Evolutionary conservation across 2,888 invertebrate species (phyloP), one percentile per base, ranked within the genome.

Genomic region (Gasteruption jaculator): DNA sequence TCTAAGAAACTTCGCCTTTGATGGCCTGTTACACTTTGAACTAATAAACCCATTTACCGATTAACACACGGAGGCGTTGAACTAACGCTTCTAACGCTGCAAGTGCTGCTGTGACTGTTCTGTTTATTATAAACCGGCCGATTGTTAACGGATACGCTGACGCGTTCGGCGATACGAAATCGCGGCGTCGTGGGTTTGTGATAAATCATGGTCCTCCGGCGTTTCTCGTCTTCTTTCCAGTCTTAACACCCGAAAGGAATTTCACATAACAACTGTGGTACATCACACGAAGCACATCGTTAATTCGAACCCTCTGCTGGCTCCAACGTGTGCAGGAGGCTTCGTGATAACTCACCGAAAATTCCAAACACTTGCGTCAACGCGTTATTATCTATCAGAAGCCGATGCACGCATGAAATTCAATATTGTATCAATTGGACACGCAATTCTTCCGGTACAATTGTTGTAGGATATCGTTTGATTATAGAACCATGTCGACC

Each of bases 131-230:
- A 67, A 52, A 59, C 54, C 48, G 67, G 65, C 30, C 64, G 65
- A 63, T 60, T 68, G 50, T 63, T 66, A 16, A 63, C 63, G 25
- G 67, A 58, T 39, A 63, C 61, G 56, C 68, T 65, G 46, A 71
- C 60, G 38, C 70, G 57, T 44, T 71, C 70, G 8, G 70, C 68
- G 50, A 70, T 71, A 26, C 70, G 61, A 51, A 71, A 71, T 30
- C 70, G 64, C 46, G 70, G 70, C 36, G 65, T 62, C 33, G 70
- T 71, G 14, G 70, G 70, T 43, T 71, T 71, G 42, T 70, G 70
- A 49, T 71, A 71, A 57, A 71, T 68, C 69, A 70, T 70, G 32
- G 20, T 54, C 16, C 29, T 21, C 27, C 11, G 22, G n/a, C n/a
- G n/a, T n/a, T 15, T 34, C 5, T 27, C 25, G 22, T 11, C 31